phyloP scores from a whole-genome alignment of 2,113 vertebrate genomes.

The Paracanthobrama guichenoti region DNA sequence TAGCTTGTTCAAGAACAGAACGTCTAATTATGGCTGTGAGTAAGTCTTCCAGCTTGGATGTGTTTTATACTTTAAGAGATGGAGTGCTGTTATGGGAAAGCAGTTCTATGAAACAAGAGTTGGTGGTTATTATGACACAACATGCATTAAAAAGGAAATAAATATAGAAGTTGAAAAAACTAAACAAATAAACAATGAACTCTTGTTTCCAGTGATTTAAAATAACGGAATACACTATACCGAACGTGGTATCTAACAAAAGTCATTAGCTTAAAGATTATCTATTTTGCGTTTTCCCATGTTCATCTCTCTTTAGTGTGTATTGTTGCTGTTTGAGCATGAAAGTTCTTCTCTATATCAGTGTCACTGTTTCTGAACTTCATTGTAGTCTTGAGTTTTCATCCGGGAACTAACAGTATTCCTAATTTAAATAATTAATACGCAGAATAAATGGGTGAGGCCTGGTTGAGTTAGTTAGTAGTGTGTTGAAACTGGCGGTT shows the following conservation, averaged over 20 bases:
- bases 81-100: not conserved
- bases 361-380: no score
- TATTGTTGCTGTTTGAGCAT: no score
- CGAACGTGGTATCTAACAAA: not conserved
- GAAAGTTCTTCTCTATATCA: no score
- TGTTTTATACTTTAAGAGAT: no score
- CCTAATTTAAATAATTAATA: no score
- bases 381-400: no score
- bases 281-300: no score
- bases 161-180: not conserved
- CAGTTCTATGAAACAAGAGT: not conserved
- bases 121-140: not conserved
- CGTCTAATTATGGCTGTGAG: not conserved
- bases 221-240: not conserved
- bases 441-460: no score
- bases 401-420: no score
- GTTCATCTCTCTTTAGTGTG: no score
- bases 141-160: not conserved
- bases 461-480: no score
- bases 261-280: not conserved
- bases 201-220: not conserved
- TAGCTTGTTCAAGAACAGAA: not conserved
- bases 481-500: no score
- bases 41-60: not conserved
- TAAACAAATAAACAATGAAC: not conserved